Evolutionary conservation across 2,888 invertebrate species (phyloP), one percentile per base, ranked within the genome.

Genomic region (Cephonodes hylas): DNA sequence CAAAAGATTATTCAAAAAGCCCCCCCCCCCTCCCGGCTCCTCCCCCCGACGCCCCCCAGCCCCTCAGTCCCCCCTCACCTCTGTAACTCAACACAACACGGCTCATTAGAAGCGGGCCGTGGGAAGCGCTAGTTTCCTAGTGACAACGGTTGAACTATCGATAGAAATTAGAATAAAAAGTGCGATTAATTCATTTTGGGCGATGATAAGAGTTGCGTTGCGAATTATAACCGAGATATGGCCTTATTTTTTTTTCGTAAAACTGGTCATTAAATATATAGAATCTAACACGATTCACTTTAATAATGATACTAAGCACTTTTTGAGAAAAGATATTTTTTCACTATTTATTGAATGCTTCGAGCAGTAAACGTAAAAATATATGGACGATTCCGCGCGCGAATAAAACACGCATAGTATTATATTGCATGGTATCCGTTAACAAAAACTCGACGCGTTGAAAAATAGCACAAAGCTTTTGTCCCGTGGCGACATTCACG

Each of bases 21-120:
- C 74, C 71, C 71, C 65, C 76, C 73, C 69, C 72, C 69, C 71
- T 71, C 69, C 10, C 53, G 27, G 1, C n/a, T n/a, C n/a, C n/a
- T n/a, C n/a, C n/a, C n/a, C n/a, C n/a, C n/a, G n/a, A n/a, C n/a
- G n/a, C n/a, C n/a, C n/a, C n/a, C n/a, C n/a, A n/a, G n/a, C n/a
- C 44, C 22, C 34, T 60, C 63, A 59, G 64, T 57, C 65, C 71
- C 73, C 75, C 74, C 31, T 18, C 53, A 27, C 18, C 31, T 31
- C 84, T 83, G 84, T 85, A 83, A 83, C 85, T 86, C 87, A 86
- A 87, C 84, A 83, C 86, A 89, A 87, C 88, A 86, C 83, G 88
- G 85, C 90, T 91, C 90, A 90, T 91, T 91, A 91, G 88, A 85
- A 87, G 79, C 83, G 79, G 85, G 86, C 86, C 88, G 89, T 90